Conservation (phyloP, 2,888 invertebrate genomes). For the Erebia palarica region DNA sequence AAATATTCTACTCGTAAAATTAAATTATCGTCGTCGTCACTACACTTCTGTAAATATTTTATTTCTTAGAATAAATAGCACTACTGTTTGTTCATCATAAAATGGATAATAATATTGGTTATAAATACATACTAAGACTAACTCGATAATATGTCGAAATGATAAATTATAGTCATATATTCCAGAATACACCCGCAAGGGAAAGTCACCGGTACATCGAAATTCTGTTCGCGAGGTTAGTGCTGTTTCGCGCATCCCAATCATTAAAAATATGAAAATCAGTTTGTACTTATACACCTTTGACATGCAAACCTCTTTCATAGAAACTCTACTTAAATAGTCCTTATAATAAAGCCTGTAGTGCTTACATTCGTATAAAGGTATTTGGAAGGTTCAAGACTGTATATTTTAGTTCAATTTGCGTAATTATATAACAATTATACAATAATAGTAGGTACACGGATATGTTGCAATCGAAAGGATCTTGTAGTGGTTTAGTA, state of each 20-base stretch:
- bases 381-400: constrained; percentile 3
- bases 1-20: too few relatives aligned
- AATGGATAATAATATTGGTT: too few relatives aligned
- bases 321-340: constrained; percentile 14
- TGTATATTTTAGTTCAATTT: constrained; percentile 26
- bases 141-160: background rate
- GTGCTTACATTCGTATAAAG: constrained; percentile 13
- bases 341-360: background rate
- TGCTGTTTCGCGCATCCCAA: constrained; percentile 54
- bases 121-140: too few relatives aligned
- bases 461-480: constrained; percentile 40
- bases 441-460: constrained; percentile 40
- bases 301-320: constrained; percentile 15
- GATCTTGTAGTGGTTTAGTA: constrained; percentile 18
- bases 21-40: too few relatives aligned
- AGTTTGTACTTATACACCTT: constrained; percentile 31
- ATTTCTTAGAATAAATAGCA: too few relatives aligned
- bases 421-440: constrained; percentile 44
- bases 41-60: too few relatives aligned
- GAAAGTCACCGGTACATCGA: constrained; percentile 65
- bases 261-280: constrained; percentile 46
- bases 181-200: constrained; percentile 61
- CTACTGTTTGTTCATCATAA: too few relatives aligned
- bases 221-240: constrained; percentile 61
- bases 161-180: background rate